Conservation (phyloP, 1,140 invertebrate species). For the Camponotus pennsylvanicus region DNA sequence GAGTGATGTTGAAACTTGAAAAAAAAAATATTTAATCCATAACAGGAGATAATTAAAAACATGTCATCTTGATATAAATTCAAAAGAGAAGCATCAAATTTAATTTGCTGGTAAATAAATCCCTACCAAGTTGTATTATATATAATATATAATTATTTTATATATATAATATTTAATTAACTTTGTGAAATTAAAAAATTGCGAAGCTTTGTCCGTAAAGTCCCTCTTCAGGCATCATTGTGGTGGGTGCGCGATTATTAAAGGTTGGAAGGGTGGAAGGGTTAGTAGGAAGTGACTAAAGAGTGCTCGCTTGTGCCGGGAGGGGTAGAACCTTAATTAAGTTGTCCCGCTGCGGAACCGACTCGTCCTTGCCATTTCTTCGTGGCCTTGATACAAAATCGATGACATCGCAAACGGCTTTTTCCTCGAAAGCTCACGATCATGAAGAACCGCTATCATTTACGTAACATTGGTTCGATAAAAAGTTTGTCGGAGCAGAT, state of each 20-base stretch:
- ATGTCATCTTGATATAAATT: neutral
- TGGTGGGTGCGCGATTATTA: slow-evolving; percentile 54
- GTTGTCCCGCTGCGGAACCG: slow-evolving; percentile 53
- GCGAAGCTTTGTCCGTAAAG: neutral
- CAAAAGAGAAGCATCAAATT: neutral
- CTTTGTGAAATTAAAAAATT: neutral
- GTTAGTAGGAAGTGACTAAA: neutral
- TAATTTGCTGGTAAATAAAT: neutral
- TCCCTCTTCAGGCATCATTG: neutral
- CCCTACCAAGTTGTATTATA: neutral
- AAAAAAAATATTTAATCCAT: neutral
- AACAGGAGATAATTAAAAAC: neutral
- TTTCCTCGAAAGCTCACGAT: neutral
- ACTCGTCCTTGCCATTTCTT: slow-evolving; percentile 49
- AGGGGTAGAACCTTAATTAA: slow-evolving; percentile 63
- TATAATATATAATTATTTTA: neutral
- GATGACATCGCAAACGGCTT: slow-evolving; percentile 41
- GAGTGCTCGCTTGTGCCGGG: neutral
- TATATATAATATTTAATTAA: neutral
- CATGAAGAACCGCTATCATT: neutral
- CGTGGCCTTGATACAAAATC: slow-evolving; percentile 60
- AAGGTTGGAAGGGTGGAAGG: slow-evolving; percentile 12
- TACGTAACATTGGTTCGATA: slow-evolving; percentile 22
- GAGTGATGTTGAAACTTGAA: neutral
- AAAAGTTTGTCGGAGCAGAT: slow-evolving; percentile 55